Conservation (phyloP, 2,888 invertebrate species). For the Malachius bipustulatus region DNA sequence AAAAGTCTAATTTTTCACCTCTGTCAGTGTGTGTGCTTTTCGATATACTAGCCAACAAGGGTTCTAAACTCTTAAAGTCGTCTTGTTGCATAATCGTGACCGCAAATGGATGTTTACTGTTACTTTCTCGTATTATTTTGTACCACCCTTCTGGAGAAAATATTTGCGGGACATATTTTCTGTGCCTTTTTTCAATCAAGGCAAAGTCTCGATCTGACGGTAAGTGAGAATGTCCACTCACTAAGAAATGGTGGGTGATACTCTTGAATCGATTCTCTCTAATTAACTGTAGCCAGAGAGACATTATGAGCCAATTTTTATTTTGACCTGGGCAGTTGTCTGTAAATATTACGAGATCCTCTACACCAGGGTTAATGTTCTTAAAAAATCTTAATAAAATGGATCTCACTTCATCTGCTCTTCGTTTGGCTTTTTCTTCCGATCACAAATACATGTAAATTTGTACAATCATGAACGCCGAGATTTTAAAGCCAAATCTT, state of each 20-base stretch:
- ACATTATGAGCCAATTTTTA: slow-evolving; percentile 7
- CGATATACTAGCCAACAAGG: not conserved
- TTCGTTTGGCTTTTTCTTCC: not conserved
- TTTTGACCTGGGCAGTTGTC: slow-evolving; percentile 2
- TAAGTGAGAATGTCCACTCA: slow-evolving; percentile 10
- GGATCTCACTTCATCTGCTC: not conserved
- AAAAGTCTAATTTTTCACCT: slow-evolving; percentile 4
- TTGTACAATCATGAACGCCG: not conserved
- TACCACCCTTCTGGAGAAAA: slow-evolving; percentile 8
- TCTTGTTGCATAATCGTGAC: not conserved
- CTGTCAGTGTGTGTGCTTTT: not conserved
- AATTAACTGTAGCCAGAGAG: slow-evolving; percentile 7
- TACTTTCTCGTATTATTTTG: slow-evolving; percentile 6
- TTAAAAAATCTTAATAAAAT: not conserved
- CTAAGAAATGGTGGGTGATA: slow-evolving; percentile 9
- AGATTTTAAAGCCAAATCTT: slow-evolving; percentile 1
- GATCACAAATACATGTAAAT: not conserved
- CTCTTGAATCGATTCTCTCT: slow-evolving; percentile 10
- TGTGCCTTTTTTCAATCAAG: slow-evolving; percentile 9
- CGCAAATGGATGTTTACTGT: slow-evolving; percentile 4
- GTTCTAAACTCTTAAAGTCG: not conserved
- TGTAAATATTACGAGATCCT: not conserved
- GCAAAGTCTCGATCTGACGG: slow-evolving; percentile 9
- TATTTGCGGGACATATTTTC: slow-evolving; percentile 7
- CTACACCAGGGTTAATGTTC: not conserved